These are phyloP conservation scores for Sphaerodactylus townsendi DNA, from an alignment of 2,113 vertebrate genomes.

Conservation along the genomic window DNA sequence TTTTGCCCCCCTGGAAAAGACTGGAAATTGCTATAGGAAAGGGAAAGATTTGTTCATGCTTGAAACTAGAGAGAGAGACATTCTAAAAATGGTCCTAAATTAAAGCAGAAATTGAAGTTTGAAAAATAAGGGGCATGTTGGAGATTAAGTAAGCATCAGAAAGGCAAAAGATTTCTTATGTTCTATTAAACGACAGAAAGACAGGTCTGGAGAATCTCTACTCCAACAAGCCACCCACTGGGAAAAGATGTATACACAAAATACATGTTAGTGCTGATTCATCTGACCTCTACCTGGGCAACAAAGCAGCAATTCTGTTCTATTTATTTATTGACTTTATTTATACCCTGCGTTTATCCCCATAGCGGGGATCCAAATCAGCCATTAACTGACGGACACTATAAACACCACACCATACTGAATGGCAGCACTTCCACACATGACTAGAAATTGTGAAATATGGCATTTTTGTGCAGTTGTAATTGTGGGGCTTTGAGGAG, in stretches of 20 bases:
- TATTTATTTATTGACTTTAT: no score
- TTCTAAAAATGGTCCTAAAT: neutral
- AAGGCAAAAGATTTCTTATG: neutral
- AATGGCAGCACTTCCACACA: no score
- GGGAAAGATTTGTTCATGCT: neutral
- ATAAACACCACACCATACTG: no score
- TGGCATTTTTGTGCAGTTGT: no score
- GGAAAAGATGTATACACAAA: neutral
- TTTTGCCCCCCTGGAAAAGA: conserved; percentile 11
- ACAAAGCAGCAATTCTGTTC: no score
- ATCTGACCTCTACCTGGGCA: no score
- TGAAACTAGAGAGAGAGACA: neutral
- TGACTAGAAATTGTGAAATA: no score
- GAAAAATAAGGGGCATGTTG: neutral
- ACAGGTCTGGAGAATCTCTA: neutral
- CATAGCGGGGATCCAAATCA: no score
- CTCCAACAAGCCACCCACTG: neutral
- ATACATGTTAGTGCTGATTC: no score
- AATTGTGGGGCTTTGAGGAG: no score
- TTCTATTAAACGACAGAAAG: neutral
- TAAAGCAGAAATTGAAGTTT: neutral
- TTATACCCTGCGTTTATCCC: no score
- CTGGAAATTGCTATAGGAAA: neutral
- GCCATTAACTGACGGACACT: no score
- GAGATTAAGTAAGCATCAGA: neutral